phyloP scores from a whole-genome alignment of 2,113 vertebrate species.

The Butorides virescens region DNA sequence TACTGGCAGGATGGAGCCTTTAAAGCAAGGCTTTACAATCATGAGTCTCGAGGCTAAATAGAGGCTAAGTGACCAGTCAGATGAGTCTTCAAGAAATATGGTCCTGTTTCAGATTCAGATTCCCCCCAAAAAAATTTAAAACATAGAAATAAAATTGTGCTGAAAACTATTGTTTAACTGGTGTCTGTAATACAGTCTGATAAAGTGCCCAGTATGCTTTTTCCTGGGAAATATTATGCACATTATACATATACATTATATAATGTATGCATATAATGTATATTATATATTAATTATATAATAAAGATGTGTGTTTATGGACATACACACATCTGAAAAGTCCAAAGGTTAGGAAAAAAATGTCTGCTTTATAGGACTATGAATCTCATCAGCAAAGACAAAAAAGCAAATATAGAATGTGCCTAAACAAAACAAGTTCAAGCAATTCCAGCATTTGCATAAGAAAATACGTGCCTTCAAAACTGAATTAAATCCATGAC shows the following conservation, averaged over 20 bases:
- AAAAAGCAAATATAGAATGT: background rate
- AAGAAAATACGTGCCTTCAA: background rate
- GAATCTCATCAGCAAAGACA: background rate
- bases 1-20: background rate
- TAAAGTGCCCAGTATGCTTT: background rate
- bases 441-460: background rate
- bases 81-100: background rate
- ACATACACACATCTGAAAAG: background rate
- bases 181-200: background rate
- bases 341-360: background rate
- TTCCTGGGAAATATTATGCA: background rate
- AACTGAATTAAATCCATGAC: background rate
- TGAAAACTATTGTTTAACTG: background rate
- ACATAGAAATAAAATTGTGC: background rate
- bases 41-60: background rate
- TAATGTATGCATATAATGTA: background rate
- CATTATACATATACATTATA: too few relatives aligned
- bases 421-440: background rate
- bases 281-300: background rate
- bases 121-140: accelerated
- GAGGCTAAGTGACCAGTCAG: background rate
- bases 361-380: background rate
- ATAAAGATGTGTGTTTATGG: background rate
- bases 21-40: background rate
- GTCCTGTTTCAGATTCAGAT: background rate